Conservation (phyloP, 2,113 vertebrate species). For the Lampris megalopsis region DNA sequence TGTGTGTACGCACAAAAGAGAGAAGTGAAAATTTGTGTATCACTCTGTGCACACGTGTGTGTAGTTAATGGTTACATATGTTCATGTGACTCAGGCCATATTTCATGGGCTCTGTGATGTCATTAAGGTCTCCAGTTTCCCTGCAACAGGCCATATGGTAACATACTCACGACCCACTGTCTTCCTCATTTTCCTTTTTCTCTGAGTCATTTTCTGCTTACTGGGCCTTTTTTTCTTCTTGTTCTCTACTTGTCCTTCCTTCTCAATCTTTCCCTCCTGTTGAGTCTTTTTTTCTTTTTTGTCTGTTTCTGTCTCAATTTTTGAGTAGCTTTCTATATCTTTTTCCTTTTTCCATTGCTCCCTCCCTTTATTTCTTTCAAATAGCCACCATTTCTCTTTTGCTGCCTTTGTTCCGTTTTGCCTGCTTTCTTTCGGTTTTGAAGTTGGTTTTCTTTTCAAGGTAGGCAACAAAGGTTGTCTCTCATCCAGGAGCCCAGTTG, state of each 20-base stretch:
- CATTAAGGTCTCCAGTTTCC: conserved; percentile 7
- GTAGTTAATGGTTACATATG: not conserved
- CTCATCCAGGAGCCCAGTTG: conserved; percentile 42
- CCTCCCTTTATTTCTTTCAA: too few species aligned
- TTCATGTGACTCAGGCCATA: conserved; percentile 17
- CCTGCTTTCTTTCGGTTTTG: too few species aligned
- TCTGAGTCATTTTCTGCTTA: not conserved
- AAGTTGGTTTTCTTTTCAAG: conserved; percentile 21
- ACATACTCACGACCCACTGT: conserved; percentile 20
- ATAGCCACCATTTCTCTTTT: too few species aligned
- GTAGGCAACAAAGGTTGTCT: conserved; percentile 18
- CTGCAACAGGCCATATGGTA: conserved; percentile 45
- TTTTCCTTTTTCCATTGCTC: too few species aligned
- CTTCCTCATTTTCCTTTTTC: conserved; percentile 1
- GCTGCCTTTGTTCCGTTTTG: too few species aligned
- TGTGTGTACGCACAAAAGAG: not conserved
- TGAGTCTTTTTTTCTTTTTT: conserved; percentile 25
- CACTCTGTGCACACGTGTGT: not conserved
- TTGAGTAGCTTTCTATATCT: too few species aligned
- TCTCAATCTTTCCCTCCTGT: conserved; percentile 15
- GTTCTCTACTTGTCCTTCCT: conserved; percentile 5
- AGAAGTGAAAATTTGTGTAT: not conserved
- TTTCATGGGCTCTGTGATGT: conserved; percentile 25
- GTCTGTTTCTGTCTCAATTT: not conserved
- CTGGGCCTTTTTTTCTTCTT: not conserved